Percentiles rank a stretch among this genome's conserved stretches.
phyloP scores from a whole-genome alignment of 2,113 vertebrate genomes.

The Myrmecophaga tridactyla region DNA sequence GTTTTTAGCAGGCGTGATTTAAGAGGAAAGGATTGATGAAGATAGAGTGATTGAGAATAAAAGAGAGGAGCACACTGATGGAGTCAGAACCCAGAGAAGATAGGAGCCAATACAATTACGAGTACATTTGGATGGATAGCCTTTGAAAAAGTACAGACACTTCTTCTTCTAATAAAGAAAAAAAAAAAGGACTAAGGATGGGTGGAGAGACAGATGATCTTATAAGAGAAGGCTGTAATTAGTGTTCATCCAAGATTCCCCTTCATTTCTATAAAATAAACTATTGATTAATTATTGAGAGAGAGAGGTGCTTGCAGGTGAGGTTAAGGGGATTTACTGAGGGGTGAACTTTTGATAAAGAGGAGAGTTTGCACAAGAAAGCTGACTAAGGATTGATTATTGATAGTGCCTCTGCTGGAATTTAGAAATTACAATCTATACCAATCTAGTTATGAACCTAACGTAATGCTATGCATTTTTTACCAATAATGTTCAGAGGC shows the following conservation, averaged over 20 bases:
- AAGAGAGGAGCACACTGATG: not conserved
- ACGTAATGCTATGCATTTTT: not conserved
- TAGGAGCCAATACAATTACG: not conserved
- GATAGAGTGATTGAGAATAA: not conserved
- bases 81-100: not conserved
- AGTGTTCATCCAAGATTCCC: not conserved
- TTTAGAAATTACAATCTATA: conserved; percentile 22
- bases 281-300: not conserved
- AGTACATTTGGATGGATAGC: not conserved
- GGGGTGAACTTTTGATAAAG: not conserved
- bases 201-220: not conserved
- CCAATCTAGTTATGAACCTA: not conserved
- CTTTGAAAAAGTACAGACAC: not conserved
- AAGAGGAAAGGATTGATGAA: not conserved
- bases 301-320: not conserved
- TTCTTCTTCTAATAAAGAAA: not conserved
- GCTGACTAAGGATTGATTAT: not conserved
- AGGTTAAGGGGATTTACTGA: not conserved
- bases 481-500: not conserved
- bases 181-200: not conserved
- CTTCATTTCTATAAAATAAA: not conserved
- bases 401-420: not conserved
- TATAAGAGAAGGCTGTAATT: not conserved
- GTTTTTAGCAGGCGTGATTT: not conserved
- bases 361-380: not conserved